A percentile compares a stretch with the other conserved stretches of the same genome.
These are phyloP conservation scores for Euleptes europaea DNA, from an alignment of 2,113 vertebrate species.

Conservation along the genomic window DNA sequence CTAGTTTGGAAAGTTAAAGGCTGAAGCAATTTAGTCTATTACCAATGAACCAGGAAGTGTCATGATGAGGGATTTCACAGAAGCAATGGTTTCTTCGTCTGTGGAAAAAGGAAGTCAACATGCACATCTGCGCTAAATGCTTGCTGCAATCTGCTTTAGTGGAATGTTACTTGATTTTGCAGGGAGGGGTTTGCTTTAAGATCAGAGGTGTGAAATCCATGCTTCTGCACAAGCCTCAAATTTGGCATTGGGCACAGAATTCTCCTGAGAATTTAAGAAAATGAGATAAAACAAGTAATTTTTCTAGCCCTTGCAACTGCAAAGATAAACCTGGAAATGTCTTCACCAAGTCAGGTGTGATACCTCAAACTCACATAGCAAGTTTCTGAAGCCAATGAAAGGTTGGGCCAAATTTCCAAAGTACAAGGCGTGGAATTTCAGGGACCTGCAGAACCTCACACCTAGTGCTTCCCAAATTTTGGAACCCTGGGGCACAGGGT, in stretches of 20 bases:
- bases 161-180: background rate
- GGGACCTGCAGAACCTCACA: background rate
- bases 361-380: no score
- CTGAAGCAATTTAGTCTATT: background rate
- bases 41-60: background rate
- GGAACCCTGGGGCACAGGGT: background rate
- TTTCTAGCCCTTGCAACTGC: background rate
- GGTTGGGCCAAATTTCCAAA: background rate
- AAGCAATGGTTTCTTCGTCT: background rate
- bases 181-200: background rate
- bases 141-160: background rate
- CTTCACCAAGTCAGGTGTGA: background rate
- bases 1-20: background rate
- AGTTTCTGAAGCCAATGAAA: background rate
- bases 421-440: background rate
- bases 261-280: background rate
- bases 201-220: no score
- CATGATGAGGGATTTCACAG: background rate
- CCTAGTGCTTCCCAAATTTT: background rate
- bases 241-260: background rate
- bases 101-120: background rate
- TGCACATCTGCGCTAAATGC: background rate
- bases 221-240: background rate
- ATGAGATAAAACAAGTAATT: background rate
- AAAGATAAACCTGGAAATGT: background rate